A percentile compares a stretch with the other conserved stretches of the same genome.
Evolutionary conservation across 2,113 vertebrate genomes (phyloP).

Genomic region (Suricata suricatta): DNA sequence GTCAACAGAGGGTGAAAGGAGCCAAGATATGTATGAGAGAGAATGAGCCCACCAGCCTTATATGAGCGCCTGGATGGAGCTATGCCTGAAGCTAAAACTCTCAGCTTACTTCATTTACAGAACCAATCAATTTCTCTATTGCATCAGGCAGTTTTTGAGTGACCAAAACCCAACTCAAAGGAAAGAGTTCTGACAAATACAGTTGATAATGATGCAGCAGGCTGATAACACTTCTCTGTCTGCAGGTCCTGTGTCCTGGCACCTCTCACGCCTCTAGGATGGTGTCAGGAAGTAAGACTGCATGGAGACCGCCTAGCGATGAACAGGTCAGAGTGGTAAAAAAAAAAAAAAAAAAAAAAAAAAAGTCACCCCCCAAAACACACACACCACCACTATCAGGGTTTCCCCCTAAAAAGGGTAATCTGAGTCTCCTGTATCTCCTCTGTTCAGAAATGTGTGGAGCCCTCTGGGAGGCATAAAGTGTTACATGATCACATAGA

Average conservation of each 20-base stretch:
- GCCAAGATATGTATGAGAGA: not conserved
- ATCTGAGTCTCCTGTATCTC: not conserved
- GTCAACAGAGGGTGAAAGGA: not conserved
- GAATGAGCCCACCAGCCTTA: not conserved
- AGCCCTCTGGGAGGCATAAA: not conserved
- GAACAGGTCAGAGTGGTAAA: not conserved
- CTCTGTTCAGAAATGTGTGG: not conserved
- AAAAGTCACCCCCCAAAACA: not conserved
- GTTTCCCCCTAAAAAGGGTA: not conserved
- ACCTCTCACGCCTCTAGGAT: not conserved
- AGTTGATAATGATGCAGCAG: not conserved
- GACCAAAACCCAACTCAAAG: slow-evolving; percentile 30
- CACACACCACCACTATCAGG: not conserved
- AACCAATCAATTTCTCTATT: not conserved
- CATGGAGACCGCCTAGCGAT: not conserved
- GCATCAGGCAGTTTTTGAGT: not conserved
- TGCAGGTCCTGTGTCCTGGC: not conserved
- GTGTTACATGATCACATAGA: not conserved
- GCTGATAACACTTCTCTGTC: not conserved
- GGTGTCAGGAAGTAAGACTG: not conserved
- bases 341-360: not conserved
- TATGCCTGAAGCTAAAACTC: not conserved
- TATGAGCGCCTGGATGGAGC: not conserved
- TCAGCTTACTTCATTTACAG: not conserved
- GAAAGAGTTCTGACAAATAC: slow-evolving; percentile 18